Evolutionary conservation across 2,888 invertebrate genomes (phyloP), one percentile per base, ranked within the genome.

Genomic region (Philereme vetulata): DNA sequence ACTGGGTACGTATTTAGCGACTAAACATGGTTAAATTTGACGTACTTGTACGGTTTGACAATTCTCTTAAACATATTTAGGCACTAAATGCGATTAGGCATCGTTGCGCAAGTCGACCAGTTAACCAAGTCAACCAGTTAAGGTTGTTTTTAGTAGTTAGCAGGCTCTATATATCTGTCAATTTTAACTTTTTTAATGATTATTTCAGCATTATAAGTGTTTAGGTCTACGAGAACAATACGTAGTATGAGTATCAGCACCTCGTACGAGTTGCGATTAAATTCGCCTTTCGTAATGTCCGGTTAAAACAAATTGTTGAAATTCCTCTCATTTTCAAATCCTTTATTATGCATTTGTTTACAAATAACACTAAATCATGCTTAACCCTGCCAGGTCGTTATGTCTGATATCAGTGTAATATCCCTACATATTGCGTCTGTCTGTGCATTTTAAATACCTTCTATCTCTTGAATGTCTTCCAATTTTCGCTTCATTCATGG

Each of bases 391-490:
- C 66, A 68, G 72, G 69, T 68, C 70, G 70, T 77, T 74, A 75
- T 71, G 68, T 69, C 70, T 74, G 72, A 66, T 76, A 78, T 75
- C 73, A 72, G 67, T 61, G 67, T 74, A 69, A 72, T 75, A 73
- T 69, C 70, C 65, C 60, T 40, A 61, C 66, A 68, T 74, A 72
- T 70, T 72, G 70, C 66, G 68, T 67, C 61, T 65, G 68, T 67
- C 61, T 65, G 63, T 74, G 70, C 73, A 72, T 71, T 72, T 72
- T 66, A 65, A 66, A 69, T 65, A 69, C 70, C 64, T 67, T 66
- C 66, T 63, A 61, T 62, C 60, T 54, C 62, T 70, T 70, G 70
- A 67, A 67, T 56, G 35, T 48, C 53, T 64, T 67, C 70, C 70
- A 70, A 66, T 65, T 60, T 56, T 50, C 36, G 58, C 62, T 62